Percentiles rank a stretch among this genome's conserved stretches.
Conservation (phyloP, 2,888 invertebrate species). For the Pteria penguin region DNA sequence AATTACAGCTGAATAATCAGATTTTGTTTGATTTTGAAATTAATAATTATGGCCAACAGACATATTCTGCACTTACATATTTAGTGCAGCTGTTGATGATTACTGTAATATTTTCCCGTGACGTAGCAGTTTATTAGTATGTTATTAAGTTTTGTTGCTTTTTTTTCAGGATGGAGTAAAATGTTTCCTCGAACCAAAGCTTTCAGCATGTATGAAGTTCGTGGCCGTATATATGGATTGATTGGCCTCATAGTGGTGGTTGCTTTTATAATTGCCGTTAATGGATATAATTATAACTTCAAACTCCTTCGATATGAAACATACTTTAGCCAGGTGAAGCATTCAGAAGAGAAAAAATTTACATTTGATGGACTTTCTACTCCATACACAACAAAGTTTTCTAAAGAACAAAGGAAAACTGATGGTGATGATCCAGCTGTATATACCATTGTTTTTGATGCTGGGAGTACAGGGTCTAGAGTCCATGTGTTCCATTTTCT, state of each 20-base stretch:
- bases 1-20: too few relatives aligned
- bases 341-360: neutral
- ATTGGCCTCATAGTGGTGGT: conserved; percentile 3
- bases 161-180: conserved; percentile 6
- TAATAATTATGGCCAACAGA: too few relatives aligned
- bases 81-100: too few relatives aligned
- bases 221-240: conserved; percentile 21
- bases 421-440: conserved; percentile 66
- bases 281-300: neutral
- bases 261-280: conserved; percentile 1
- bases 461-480: conserved; percentile 95
- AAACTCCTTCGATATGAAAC: neutral
- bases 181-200: neutral
- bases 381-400: neutral
- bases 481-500: conserved; percentile 79
- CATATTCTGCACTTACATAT: too few relatives aligned
- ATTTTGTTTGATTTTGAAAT: too few relatives aligned
- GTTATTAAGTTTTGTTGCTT: too few relatives aligned
- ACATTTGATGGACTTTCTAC: conserved; percentile 14
- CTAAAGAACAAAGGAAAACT: neutral
- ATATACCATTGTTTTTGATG: conserved; percentile 94
- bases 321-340: neutral
- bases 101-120: too few relatives aligned
- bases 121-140: too few relatives aligned
- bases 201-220: conserved; percentile 27